phyloP scores from a whole-genome alignment of 2,797 vertebrate genomes.

The Acanthiza pusilla region DNA sequence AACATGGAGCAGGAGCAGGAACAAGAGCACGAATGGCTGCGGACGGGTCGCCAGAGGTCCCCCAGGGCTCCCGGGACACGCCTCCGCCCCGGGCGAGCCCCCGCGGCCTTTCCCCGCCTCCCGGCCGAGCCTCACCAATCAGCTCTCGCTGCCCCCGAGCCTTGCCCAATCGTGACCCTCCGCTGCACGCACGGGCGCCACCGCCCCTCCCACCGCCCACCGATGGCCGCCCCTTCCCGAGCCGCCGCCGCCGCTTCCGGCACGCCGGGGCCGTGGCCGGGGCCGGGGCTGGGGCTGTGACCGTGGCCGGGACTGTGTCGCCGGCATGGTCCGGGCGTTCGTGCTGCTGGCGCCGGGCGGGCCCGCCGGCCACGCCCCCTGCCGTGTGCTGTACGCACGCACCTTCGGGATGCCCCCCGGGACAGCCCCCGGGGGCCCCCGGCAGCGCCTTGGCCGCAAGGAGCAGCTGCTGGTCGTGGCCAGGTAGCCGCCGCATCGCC shows the following conservation, averaged over 20 bases:
- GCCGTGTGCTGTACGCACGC: conserved; percentile 80
- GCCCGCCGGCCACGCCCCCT: conserved; percentile 53
- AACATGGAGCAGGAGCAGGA: background rate
- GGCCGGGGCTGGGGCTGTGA: too few relatives aligned
- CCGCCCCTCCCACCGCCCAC: too few relatives aligned
- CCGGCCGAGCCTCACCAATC: background rate
- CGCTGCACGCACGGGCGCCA: background rate
- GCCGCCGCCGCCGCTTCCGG: too few relatives aligned
- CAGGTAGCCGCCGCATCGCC: conserved; percentile 66
- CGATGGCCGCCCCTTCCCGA: too few relatives aligned
- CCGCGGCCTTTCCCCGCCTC: background rate
- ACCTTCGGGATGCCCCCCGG: conserved; percentile 69
- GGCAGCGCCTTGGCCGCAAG: conserved; percentile 75
- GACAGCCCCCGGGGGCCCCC: conserved; percentile 21
- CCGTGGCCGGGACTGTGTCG: too few relatives aligned
- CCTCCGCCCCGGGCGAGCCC: fast-evolving
- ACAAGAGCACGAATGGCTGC: fast-evolving
- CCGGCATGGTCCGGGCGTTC: conserved; percentile 83
- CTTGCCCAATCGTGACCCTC: background rate
- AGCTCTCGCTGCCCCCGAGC: background rate
- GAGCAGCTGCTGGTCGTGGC: conserved; percentile 79
- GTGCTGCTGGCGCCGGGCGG: conserved; percentile 82
- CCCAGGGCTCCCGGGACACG: fast-evolving
- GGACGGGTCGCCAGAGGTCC: fast-evolving
- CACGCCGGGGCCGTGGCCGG: too few relatives aligned